Evolutionary conservation across 1,140 invertebrate genomes (phyloP).

Genomic region (Bactericera cockerelli): DNA sequence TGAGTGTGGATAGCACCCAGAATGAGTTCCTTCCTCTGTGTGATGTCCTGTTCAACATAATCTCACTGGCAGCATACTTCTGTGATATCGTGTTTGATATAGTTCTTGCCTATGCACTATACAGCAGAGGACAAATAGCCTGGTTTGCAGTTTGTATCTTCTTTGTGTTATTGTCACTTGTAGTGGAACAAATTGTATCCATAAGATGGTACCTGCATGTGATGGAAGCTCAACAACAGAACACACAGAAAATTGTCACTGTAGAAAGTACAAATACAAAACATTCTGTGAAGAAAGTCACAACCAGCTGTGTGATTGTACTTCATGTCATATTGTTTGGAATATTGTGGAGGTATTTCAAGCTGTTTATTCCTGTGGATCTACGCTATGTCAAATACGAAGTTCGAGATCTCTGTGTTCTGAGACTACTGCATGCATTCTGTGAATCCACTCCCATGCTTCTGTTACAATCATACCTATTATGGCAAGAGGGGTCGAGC

Average conservation of each 20-base stretch:
- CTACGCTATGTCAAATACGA: slow-evolving; percentile 66
- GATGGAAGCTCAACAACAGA: slow-evolving; percentile 14
- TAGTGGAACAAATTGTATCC: slow-evolving; percentile 44
- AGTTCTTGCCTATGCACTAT: slow-evolving; percentile 64
- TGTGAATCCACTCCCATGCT: slow-evolving; percentile 75
- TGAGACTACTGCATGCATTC: slow-evolving; percentile 72
- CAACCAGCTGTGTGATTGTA: slow-evolving; percentile 33
- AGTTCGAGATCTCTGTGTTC: slow-evolving; percentile 52
- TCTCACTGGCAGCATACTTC: slow-evolving; percentile 77
- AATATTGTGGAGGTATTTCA: slow-evolving; percentile 76
- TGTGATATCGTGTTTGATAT: slow-evolving; percentile 81
- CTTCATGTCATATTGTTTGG: slow-evolving; percentile 65
- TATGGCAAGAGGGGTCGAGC: slow-evolving; percentile 33
- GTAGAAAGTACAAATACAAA: slow-evolving; percentile 14
- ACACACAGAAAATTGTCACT: slow-evolving; percentile 16
- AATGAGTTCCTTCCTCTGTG: slow-evolving; percentile 64
- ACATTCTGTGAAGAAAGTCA: slow-evolving; percentile 16
- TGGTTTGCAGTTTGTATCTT: slow-evolving; percentile 46
- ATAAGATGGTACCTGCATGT: slow-evolving; percentile 30
- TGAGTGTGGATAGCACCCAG: slow-evolving; percentile 13
- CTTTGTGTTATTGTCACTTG: slow-evolving; percentile 48
- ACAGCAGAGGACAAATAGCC: slow-evolving; percentile 40
- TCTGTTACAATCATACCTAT: slow-evolving; percentile 61
- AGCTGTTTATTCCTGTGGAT: slow-evolving; percentile 73
- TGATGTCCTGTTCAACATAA: slow-evolving; percentile 80